Percentiles rank a stretch among this genome's conserved stretches.
Conservation (phyloP, 1,140 invertebrate species). For the Melipona quadrifasciata region DNA sequence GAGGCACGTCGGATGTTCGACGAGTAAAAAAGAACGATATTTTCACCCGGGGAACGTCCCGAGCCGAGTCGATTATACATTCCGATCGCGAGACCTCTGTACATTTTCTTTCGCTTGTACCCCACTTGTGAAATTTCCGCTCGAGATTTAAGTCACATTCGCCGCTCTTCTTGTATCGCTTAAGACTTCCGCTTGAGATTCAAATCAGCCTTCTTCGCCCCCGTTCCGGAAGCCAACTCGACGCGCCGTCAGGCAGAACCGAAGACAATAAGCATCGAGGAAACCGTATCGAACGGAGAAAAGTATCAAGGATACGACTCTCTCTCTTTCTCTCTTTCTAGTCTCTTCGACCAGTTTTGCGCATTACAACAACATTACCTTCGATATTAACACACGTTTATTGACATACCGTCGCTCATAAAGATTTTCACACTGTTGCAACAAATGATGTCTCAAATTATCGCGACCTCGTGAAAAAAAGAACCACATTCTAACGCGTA, state of each 20-base stretch:
- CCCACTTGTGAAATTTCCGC: neutral
- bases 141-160: conserved; percentile 35
- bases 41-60: neutral
- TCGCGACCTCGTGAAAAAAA: no score
- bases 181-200: conserved; percentile 17
- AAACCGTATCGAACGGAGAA: neutral
- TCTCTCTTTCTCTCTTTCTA: neutral
- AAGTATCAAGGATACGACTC: neutral
- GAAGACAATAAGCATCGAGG: neutral
- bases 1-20: neutral
- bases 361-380: no score
- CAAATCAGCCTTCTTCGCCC: neutral
- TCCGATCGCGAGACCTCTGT: neutral
- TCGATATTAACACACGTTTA: no score
- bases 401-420: no score
- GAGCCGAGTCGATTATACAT: neutral
- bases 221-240: neutral
- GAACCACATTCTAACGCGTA: no score
- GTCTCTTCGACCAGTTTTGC: neutral
- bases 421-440: no score
- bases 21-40: conserved; percentile 2
- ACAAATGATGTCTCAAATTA: no score
- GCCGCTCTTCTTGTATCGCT: conserved; percentile 8
- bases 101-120: conserved; percentile 13
- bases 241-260: neutral